Percentiles rank a stretch among this genome's conserved stretches.
phyloP scores from a whole-genome alignment of 2,113 vertebrate genomes.

The Rynchops niger region DNA sequence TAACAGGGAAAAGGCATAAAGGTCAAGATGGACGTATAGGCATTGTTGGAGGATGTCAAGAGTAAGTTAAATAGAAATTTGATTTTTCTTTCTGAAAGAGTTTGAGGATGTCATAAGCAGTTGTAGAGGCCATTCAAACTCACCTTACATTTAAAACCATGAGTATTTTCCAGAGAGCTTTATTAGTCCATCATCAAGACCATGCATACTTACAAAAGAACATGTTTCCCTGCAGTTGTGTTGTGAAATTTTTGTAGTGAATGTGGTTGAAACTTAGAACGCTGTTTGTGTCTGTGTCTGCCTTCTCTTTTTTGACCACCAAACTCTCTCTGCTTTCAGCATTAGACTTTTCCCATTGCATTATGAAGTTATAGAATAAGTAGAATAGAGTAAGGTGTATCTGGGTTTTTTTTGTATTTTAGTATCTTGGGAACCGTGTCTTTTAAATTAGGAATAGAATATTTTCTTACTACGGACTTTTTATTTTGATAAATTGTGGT shows the following conservation, averaged over 20 bases:
- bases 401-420: background rate
- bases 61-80: conserved; percentile 80
- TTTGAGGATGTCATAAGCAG: background rate
- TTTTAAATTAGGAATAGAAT: background rate
- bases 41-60: conserved; percentile 91
- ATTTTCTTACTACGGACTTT: background rate
- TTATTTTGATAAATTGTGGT: background rate
- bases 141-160: background rate
- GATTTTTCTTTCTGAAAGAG: background rate
- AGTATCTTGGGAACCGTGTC: background rate
- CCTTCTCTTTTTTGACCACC: background rate
- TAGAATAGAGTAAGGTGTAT: background rate
- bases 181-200: background rate
- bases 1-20: conserved; percentile 89
- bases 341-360: background rate
- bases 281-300: background rate
- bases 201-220: background rate
- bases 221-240: background rate
- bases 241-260: background rate
- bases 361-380: background rate
- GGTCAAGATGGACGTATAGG: conserved; percentile 94
- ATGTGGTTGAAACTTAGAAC: background rate
- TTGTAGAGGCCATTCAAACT: background rate
- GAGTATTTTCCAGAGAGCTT: background rate
- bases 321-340: background rate